Conservation (phyloP, 2,888 invertebrate genomes). For the Spilosoma lubricipeda region DNA sequence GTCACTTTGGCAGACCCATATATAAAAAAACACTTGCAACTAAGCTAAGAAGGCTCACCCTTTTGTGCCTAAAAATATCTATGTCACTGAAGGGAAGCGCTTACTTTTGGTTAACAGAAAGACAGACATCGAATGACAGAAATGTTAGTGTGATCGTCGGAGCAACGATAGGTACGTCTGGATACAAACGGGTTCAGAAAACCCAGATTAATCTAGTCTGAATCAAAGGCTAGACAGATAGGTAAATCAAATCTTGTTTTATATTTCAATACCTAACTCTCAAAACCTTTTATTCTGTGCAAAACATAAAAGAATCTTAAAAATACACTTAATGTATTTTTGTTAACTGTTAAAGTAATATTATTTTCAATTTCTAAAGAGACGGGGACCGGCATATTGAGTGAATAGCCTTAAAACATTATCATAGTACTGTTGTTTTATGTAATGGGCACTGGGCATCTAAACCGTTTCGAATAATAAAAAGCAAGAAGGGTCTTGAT, state of each 20-base stretch:
- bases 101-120: too few relatives aligned
- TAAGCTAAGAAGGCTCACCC: too few relatives aligned
- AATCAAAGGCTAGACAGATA: too few relatives aligned
- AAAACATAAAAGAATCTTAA: not conserved
- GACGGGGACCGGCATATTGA: not conserved
- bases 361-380: constrained; percentile 9
- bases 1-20: too few relatives aligned
- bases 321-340: not conserved
- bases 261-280: not conserved
- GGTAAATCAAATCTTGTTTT: not conserved
- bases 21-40: too few relatives aligned
- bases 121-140: too few relatives aligned
- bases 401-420: not conserved
- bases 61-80: too few relatives aligned
- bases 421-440: not conserved
- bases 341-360: not conserved
- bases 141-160: too few relatives aligned
- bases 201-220: too few relatives aligned
- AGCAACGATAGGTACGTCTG: too few relatives aligned
- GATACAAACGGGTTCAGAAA: too few relatives aligned
- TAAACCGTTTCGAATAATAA: not conserved
- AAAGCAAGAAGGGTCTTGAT: not conserved
- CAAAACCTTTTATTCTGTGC: not conserved
- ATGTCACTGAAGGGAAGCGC: too few relatives aligned
- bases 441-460: not conserved